Percentiles rank a stretch among this genome's conserved stretches.
These are phyloP conservation scores for Drosophila tani DNA, from an alignment of 1,140 invertebrate genomes.

Conservation along the genomic window DNA sequence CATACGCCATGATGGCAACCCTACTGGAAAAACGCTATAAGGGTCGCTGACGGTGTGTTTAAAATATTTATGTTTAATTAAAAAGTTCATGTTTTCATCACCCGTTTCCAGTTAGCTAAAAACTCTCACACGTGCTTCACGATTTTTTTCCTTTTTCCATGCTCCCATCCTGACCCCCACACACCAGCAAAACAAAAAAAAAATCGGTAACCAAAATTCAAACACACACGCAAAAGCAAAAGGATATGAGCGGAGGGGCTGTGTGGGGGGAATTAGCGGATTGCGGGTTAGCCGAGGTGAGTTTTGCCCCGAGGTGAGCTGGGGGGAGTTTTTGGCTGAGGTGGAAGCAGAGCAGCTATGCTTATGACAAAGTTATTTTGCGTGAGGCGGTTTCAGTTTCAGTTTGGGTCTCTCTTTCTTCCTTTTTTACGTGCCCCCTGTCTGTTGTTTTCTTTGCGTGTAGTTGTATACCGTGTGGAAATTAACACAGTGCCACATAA, in stretches of 20 bases:
- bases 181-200: conserved; percentile 24
- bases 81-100: conserved; percentile 9
- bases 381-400: conserved; percentile 29
- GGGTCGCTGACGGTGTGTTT: neutral
- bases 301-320: conserved; percentile 15
- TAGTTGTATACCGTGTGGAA: conserved; percentile 65
- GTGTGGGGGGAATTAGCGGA: conserved; percentile 13
- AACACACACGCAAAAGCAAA: conserved; percentile 51
- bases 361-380: conserved; percentile 56
- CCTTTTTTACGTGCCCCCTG: conserved; percentile 1
- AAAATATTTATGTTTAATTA: conserved; percentile 33
- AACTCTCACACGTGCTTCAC: conserved; percentile 15
- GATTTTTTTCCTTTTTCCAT: neutral
- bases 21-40: too few species aligned
- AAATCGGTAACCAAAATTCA: conserved; percentile 55
- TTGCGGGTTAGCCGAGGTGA: conserved; percentile 9
- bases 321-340: conserved; percentile 13
- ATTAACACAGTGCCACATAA: conserved; percentile 76
- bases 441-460: conserved; percentile 12
- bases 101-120: neutral
- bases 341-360: conserved; percentile 2
- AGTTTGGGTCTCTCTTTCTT: conserved; percentile 12
- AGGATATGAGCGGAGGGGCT: conserved; percentile 14
- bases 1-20: too few species aligned
- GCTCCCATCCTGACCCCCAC: neutral